A percentile compares a stretch with the other conserved stretches of the same genome.
Evolutionary conservation across 2,113 vertebrate genomes (phyloP).

Genomic region (Otolemur garnettii): DNA sequence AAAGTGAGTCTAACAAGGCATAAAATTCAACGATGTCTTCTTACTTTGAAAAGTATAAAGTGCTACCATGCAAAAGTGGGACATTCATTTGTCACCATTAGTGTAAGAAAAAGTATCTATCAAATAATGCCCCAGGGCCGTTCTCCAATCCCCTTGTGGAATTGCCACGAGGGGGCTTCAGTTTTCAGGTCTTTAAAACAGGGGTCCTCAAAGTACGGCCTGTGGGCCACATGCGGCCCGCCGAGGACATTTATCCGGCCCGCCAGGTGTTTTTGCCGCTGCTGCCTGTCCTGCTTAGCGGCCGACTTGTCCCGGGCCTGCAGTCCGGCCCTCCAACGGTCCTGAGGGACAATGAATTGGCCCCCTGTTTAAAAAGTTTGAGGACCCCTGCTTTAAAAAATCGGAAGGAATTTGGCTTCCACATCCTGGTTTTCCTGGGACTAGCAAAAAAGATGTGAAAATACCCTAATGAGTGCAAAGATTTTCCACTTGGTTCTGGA

Average conservation of each 20-base stretch:
- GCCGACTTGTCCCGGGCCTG: too few relatives aligned
- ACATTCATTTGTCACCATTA: conserved; percentile 29
- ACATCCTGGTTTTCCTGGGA: neutral
- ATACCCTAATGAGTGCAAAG: neutral
- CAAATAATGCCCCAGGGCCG: neutral
- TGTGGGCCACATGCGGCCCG: too few relatives aligned
- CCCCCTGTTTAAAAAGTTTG: too few relatives aligned
- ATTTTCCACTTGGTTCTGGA: neutral
- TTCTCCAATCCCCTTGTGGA: neutral
- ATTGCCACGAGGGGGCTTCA: neutral
- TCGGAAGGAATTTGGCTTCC: neutral
- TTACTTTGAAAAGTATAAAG: conserved; percentile 39
- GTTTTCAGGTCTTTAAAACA: neutral
- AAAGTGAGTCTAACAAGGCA: conserved; percentile 3
- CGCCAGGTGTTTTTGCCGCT: too few relatives aligned
- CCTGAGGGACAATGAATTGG: too few relatives aligned
- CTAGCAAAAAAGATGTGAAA: neutral
- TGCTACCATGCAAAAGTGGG: neutral
- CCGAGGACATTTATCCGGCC: too few relatives aligned
- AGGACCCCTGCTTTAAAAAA: neutral
- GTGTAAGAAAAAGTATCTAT: neutral
- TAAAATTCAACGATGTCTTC: neutral
- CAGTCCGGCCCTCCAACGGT: too few relatives aligned
- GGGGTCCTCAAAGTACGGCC: too few relatives aligned
- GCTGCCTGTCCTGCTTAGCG: too few relatives aligned